Percentiles rank a stretch among this genome's conserved stretches.
Conservation (phyloP, 2,113 vertebrate species). For the Tetraodon nigroviridis region DNA sequence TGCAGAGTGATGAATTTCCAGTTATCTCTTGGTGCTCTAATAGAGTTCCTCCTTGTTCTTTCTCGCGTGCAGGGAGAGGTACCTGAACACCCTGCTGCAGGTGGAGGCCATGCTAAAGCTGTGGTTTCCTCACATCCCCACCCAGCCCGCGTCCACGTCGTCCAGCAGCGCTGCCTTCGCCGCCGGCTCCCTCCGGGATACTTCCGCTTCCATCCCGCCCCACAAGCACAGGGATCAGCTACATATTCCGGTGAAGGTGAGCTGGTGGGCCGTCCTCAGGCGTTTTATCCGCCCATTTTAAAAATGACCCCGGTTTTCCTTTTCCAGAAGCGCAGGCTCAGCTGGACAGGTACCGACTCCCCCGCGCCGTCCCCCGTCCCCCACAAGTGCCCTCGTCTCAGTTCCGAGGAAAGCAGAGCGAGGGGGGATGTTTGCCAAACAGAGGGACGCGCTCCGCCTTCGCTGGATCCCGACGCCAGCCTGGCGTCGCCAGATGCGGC, state of each 20-base stretch:
- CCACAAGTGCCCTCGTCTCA: constrained; percentile 41
- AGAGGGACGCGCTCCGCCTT: constrained; percentile 2
- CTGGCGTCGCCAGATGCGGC: constrained; percentile 9
- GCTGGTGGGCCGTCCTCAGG: not conserved
- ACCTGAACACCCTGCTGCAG: constrained; percentile 84
- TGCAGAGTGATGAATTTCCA: not conserved
- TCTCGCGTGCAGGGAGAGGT: constrained; percentile 75
- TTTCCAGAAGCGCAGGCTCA: constrained; percentile 73
- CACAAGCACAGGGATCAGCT: constrained; percentile 76
- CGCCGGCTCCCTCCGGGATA: constrained; percentile 37
- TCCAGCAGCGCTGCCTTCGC: constrained; percentile 20
- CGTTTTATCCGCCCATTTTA: not conserved
- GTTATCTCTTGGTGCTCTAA: not conserved
- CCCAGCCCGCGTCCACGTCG: constrained; percentile 27
- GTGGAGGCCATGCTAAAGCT: constrained; percentile 89
- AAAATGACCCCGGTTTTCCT: constrained; percentile 14
- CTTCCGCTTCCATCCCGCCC: constrained; percentile 43
- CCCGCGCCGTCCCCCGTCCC: constrained; percentile 44
- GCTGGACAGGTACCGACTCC: constrained; percentile 69
- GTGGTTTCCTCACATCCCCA: constrained; percentile 84
- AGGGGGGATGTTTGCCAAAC: constrained; percentile 10
- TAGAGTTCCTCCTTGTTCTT: not conserved
- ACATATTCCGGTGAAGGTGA: constrained; percentile 77
- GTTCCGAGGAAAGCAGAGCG: constrained; percentile 32
- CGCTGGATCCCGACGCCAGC: constrained; percentile 10